Conservation (phyloP, 1,140 invertebrate genomes). For the Matsumurasca onukii region DNA sequence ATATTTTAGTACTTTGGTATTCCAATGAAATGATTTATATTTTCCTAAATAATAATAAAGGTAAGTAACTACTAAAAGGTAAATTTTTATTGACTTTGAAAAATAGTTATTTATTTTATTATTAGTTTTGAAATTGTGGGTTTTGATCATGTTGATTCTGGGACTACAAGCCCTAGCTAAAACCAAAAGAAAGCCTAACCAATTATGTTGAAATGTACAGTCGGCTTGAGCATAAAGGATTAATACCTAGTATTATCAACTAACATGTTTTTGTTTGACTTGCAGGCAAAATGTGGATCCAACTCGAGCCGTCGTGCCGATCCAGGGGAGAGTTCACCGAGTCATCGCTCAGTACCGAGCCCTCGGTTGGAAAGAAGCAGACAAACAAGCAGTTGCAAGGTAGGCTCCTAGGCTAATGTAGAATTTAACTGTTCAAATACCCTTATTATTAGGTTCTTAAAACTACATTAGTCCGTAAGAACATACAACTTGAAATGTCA, state of each 20-base stretch:
- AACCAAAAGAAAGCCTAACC: neutral
- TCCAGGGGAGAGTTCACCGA: slow-evolving; percentile 64
- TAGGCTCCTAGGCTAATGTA: slow-evolving; percentile 44
- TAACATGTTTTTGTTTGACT: slow-evolving; percentile 37
- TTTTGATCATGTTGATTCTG: no score
- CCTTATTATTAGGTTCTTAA: slow-evolving; percentile 9
- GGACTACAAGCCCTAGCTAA: no score
- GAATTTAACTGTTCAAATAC: slow-evolving; percentile 20
- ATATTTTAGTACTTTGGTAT: no score
- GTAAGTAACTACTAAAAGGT: no score
- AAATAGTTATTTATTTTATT: no score
- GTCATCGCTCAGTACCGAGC: slow-evolving; percentile 79
- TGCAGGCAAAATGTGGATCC: slow-evolving; percentile 71
- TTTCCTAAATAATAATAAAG: no score
- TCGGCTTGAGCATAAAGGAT: no score
- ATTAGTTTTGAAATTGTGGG: no score
- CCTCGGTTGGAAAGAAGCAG: slow-evolving; percentile 79
- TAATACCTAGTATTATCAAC: neutral
- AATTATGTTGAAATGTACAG: neutral
- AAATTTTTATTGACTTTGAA: no score
- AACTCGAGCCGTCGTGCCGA: slow-evolving; percentile 55
- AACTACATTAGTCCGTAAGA: neutral
- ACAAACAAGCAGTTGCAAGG: slow-evolving; percentile 59
- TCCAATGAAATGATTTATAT: no score
- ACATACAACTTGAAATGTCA: no score